Conservation (phyloP, 2,113 vertebrate genomes). For the Gymnobelideus leadbeateri region DNA sequence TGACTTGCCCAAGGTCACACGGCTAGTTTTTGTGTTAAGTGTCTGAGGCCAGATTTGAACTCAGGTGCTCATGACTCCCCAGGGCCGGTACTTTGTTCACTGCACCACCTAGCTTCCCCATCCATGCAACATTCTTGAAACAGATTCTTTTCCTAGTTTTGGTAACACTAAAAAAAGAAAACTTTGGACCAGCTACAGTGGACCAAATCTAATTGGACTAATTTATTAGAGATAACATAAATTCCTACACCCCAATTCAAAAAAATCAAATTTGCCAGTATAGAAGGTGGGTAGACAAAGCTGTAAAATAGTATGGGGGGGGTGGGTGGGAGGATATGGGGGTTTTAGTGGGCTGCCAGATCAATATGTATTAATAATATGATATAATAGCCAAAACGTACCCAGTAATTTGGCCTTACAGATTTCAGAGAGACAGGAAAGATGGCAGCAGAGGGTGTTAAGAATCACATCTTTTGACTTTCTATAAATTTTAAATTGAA, state of each 20-base stretch:
- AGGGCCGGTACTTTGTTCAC: no score
- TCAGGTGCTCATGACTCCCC: no score
- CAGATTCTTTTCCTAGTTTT: neutral
- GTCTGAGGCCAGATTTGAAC: no score
- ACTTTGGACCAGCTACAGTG: neutral
- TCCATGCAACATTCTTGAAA: neutral
- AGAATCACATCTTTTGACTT: neutral
- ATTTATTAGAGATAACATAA: neutral
- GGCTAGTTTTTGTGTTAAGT: no score
- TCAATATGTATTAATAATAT: neutral
- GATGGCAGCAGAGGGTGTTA: neutral
- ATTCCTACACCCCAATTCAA: neutral
- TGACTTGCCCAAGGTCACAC: no score
- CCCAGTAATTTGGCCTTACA: neutral
- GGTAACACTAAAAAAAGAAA: neutral
- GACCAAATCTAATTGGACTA: neutral
- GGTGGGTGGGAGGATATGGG: neutral
- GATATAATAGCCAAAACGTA: neutral
- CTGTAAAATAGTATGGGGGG: neutral
- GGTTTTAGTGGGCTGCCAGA: neutral
- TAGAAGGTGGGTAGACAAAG: neutral
- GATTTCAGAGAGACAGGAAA: neutral
- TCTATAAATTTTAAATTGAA: neutral
- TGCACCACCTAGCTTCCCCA: no score
- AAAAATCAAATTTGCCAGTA: neutral